These are phyloP conservation scores for Tipula confusa DNA, from an alignment of 2,888 invertebrate genomes.

Conservation along the genomic window DNA sequence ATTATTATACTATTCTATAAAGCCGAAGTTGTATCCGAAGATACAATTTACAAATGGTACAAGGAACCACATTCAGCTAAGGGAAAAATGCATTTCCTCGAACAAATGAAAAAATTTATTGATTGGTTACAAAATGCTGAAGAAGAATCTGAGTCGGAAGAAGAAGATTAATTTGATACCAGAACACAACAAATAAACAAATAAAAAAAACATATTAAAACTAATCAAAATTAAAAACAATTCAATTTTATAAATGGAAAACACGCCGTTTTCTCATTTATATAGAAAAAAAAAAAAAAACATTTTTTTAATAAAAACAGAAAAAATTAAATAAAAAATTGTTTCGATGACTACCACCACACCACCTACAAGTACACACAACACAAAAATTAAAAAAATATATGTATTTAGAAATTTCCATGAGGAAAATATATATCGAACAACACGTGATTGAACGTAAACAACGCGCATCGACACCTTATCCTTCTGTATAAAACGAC, in stretches of 20 bases:
- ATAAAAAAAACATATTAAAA: constrained; percentile 20
- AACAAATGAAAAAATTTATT: constrained; percentile 96
- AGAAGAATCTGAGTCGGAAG: constrained; percentile 57
- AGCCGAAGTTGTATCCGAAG: constrained; percentile 92
- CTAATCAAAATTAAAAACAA: constrained; percentile 26
- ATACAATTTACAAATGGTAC: constrained; percentile 94
- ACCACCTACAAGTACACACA: constrained; percentile 1
- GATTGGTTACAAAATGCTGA: constrained; percentile 98
- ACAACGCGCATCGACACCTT: background rate
- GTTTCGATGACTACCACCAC: background rate
- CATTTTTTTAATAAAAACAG: constrained; percentile 21
- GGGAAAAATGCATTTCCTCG: constrained; percentile 96
- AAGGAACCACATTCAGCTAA: constrained; percentile 88
- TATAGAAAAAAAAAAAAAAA: background rate
- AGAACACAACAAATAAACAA: background rate
- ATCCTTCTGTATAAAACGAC: background rate
- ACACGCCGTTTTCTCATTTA: constrained; percentile 13
- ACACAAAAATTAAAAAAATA: background rate
- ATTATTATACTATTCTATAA: constrained; percentile 89
- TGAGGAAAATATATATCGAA: background rate
- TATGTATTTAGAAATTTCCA: background rate
- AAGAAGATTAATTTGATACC: constrained; percentile 42
- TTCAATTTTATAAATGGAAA: constrained; percentile 3
- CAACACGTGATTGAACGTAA: background rate
- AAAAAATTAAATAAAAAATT: constrained; percentile 7